These are phyloP conservation scores for Onychorhynchus coronatus DNA, from an alignment of 2,113 vertebrate genomes.

Conservation along the genomic window DNA sequence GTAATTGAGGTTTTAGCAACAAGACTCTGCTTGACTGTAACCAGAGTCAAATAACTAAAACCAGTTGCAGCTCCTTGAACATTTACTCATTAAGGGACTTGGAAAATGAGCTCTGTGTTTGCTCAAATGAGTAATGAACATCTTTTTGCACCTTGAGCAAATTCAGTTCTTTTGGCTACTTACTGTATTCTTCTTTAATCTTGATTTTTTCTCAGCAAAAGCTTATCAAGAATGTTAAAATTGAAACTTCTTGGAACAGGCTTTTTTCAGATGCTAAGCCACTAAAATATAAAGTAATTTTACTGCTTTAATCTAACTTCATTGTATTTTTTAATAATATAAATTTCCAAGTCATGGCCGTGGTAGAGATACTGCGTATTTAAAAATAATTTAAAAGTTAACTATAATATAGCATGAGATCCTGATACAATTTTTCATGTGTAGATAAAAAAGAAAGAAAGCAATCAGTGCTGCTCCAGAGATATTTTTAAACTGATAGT, in stretches of 20 bases:
- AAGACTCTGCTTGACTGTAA: conserved; percentile 43
- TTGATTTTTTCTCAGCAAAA: background rate
- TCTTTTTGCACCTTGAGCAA: background rate
- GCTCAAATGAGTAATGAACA: background rate
- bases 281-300: background rate
- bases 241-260: background rate
- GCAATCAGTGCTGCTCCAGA: background rate
- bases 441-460: background rate
- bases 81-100: background rate
- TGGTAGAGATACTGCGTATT: background rate
- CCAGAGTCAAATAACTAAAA: conserved; percentile 18
- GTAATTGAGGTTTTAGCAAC: conserved; percentile 42
- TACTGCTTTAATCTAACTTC: background rate
- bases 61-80: background rate
- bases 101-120: background rate
- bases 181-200: background rate
- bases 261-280: background rate
- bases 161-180: background rate
- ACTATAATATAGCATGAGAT: background rate
- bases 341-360: background rate
- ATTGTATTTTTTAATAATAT: background rate
- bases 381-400: background rate
- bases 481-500: background rate
- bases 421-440: rapidly evolving
- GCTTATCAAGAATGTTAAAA: background rate